Base-by-base conservation (phyloP, 2,888 invertebrate species). In the Trichopria drosophilae region DNA sequence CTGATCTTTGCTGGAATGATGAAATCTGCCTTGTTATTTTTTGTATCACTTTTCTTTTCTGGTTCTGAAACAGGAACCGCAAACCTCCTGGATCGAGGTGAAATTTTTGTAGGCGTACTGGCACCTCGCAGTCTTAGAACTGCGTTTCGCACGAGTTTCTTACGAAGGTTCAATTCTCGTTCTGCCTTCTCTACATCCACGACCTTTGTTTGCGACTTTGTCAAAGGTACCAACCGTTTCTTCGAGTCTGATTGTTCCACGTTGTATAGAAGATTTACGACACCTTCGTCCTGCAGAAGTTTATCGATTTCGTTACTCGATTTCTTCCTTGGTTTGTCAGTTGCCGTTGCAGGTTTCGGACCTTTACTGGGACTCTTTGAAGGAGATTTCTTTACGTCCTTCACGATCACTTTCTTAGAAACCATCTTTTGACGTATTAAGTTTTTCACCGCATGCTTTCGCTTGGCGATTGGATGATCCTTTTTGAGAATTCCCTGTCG, bases 241-340 rank as follows among this genome's bases (percentile, higher is more conserved):
- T 71, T 69, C 22, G 67, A 68, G 10, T 70, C 71, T 2, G 72
- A 68, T 24, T 77, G 78, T 62, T 90, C 88, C 1, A 91, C 81
- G 16, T 89, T 86, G 66, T 88, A 89, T 31, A 92, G 78, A 84
- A 92, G 87, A 73, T 91, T 91, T 2, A 89, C 86, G 3, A 91
- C 90, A 1, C 92, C 91, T 69, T 92, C 92, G 70, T 92, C 92
- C 77, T 87, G 88, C 53, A 92, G 76, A 41, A 92, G 73, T 52
- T 80, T 84, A 65, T 90, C 90, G 43, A 92, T 81, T 77, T 92
- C 92, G 15, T 84, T 80, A 48, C 83, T 75, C 60, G 80, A 82
- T 57, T 82, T 81, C 66, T 82, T 82, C 50, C 65, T 66, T 15
- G 67, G 66, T 49, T 66, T 71, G 9, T 6, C 1, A 3, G 4